Percentiles rank a stretch among this genome's conserved stretches.
These are phyloP conservation scores for Smittia aterrima DNA, from an alignment of 2,888 invertebrate species.

Conservation along the genomic window DNA sequence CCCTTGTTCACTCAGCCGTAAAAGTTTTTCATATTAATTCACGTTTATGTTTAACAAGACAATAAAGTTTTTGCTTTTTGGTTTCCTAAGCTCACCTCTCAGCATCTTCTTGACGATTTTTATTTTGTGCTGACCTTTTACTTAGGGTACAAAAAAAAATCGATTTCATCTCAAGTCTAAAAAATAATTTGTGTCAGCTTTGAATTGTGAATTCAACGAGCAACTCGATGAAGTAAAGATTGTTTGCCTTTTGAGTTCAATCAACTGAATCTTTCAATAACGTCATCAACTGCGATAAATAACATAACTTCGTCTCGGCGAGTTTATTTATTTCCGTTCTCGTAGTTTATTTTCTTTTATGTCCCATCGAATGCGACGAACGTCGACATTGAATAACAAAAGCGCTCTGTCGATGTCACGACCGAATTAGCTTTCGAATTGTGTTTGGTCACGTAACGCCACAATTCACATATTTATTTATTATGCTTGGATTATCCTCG, in stretches of 20 bases:
- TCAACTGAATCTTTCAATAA: background rate
- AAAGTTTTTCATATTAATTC: no score
- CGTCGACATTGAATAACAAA: background rate
- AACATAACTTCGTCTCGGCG: background rate
- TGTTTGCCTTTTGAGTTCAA: background rate
- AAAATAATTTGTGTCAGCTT: no score
- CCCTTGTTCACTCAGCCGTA: background rate
- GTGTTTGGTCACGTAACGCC: conserved; percentile 28
- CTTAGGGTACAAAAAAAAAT: no score
- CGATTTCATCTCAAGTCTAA: no score
- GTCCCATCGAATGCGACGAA: background rate
- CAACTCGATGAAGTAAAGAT: no score
- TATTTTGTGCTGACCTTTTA: no score
- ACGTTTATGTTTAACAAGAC: no score
- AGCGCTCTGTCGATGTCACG: background rate
- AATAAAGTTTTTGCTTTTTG: no score
- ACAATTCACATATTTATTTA: conserved; percentile 41
- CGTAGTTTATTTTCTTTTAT: background rate
- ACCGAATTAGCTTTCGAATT: conserved; percentile 38
- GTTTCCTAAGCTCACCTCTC: no score
- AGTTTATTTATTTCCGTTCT: background rate
- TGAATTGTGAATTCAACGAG: no score
- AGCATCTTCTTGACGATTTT: no score
- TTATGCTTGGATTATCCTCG: conserved; percentile 1
- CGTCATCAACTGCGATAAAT: background rate